Evolutionary conservation across 2,113 vertebrate genomes (phyloP).

Genomic region (Lipotes vexillifer): DNA sequence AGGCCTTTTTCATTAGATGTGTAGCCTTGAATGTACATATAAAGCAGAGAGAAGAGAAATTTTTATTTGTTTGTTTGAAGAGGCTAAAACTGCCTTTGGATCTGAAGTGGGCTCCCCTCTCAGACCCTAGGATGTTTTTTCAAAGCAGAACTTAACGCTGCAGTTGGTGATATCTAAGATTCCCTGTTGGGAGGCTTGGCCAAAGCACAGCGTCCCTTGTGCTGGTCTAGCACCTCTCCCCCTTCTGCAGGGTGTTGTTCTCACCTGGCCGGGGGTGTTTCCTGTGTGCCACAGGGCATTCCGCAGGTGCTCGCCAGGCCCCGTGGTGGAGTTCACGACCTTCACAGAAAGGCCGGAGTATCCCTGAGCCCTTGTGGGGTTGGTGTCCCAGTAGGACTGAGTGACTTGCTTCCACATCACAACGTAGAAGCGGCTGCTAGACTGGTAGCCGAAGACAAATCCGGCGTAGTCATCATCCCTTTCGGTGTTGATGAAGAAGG

Average conservation of each 20-base stretch:
- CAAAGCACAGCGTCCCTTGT: background rate
- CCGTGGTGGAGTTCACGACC: constrained; percentile 97
- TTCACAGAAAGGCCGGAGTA: constrained; percentile 98
- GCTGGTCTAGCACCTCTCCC: background rate
- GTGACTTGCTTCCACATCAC: constrained; percentile 99
- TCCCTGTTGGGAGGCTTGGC: background rate
- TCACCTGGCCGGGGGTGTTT: constrained; percentile 95
- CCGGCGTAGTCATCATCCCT: constrained; percentile 98
- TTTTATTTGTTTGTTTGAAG: background rate
- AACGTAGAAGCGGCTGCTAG: constrained; percentile 97
- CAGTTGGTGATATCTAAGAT: background rate
- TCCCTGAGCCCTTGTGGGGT: constrained; percentile 95
- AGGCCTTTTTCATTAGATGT: background rate
- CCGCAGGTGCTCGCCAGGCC: constrained; percentile 97
- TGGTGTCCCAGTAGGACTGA: constrained; percentile 95
- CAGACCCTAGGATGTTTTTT: background rate
- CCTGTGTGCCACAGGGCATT: constrained; percentile 99
- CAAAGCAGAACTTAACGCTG: background rate
- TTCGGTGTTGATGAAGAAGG: constrained; percentile 98
- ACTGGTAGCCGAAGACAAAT: constrained; percentile 98
- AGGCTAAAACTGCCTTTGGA: background rate
- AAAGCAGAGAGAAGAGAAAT: background rate
- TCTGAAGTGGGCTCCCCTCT: background rate
- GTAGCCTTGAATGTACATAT: background rate
- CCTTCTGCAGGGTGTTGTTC: background rate